Evolutionary conservation across 2,797 vertebrate genomes (phyloP), one percentile per base, ranked within the genome.

Genomic region (Carduelis carduelis): DNA sequence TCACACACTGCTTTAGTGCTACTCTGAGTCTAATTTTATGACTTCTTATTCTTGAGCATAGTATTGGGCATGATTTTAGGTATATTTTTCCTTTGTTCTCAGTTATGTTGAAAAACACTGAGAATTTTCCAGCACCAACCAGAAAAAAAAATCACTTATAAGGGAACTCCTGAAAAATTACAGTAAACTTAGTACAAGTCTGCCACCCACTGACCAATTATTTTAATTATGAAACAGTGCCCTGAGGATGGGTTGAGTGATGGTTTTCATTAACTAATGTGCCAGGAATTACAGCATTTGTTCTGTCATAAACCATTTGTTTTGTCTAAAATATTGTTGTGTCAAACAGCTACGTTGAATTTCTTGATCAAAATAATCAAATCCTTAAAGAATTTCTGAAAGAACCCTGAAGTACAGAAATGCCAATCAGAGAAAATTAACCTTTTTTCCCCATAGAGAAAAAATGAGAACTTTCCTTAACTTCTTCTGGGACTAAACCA

Each of bases 141-240:
- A 87, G 59, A 79, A 91, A 90, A 91, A 89, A 53, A 77, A 64
- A 16, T 69, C 63, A 63, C 7, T 61, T 77, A 9, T 0, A 57
- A 72, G 16, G 44, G 18, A 83, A 50, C 5, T 5, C 39, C n/a
- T 14, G 37, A 63, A 89, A 72, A 57, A 72, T 34, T 46, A 55
- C 59, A 79, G 23, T 43, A 32, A 74, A 81, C 18, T 76, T 44
- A 26, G 77, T 87, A 41, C 86, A 92, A 83, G 87, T 76, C 91
- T 96, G 94, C 96, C 97, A 96, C 88, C 94, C 57, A 68, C 86
- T 89, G 95, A 95, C 84, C 78, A 64, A 64, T 74, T 87, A 43
- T 50, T 91, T 95, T 87, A 65, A 92, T 78, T 89, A 66, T 56
- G 76, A 52, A 89, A 75, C 7, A 2, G 55, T 79, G 64, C 66